Conservation (phyloP, 2,888 invertebrate species). For the Chymomyza amoena region DNA sequence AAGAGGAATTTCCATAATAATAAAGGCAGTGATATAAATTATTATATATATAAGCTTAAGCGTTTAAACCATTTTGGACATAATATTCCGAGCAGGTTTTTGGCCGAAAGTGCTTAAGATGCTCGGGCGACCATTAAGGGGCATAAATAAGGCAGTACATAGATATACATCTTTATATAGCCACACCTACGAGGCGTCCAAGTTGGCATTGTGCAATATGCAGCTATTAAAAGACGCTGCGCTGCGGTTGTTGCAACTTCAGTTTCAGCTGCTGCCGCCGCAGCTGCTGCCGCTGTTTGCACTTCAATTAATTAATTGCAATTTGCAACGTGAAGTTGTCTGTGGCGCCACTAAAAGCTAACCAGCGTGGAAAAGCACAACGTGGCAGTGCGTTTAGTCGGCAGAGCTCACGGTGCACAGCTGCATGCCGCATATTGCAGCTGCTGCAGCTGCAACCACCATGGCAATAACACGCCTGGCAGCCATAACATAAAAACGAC, state of each 20-base stretch:
- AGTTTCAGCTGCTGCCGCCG: constrained; percentile 5
- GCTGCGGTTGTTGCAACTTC: constrained; percentile 3
- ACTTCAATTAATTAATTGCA: constrained; percentile 72
- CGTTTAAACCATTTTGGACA: not conserved
- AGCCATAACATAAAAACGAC: not conserved
- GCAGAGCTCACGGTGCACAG: not conserved
- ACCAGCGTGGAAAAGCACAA: constrained; percentile 33
- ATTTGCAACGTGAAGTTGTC: constrained; percentile 58
- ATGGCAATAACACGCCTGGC: not conserved
- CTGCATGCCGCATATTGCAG: not conserved
- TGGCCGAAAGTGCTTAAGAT: not conserved
- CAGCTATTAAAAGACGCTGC: not conserved
- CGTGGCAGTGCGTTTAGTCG: constrained; percentile 52
- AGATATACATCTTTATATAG: not conserved
- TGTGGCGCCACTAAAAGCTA: constrained; percentile 21
- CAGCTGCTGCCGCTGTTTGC: constrained; percentile 45
- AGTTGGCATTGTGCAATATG: constrained; percentile 27
- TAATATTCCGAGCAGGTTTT: not conserved
- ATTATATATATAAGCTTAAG: not conserved
- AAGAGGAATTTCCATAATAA: not conserved
- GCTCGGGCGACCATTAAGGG: constrained; percentile 18
- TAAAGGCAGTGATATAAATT: not conserved
- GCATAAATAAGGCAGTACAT: constrained; percentile 47
- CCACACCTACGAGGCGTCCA: constrained; percentile 4
- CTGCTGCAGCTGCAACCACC: not conserved